Evolutionary conservation across 2,797 vertebrate species (phyloP).

Genomic region (Paguma larvata): DNA sequence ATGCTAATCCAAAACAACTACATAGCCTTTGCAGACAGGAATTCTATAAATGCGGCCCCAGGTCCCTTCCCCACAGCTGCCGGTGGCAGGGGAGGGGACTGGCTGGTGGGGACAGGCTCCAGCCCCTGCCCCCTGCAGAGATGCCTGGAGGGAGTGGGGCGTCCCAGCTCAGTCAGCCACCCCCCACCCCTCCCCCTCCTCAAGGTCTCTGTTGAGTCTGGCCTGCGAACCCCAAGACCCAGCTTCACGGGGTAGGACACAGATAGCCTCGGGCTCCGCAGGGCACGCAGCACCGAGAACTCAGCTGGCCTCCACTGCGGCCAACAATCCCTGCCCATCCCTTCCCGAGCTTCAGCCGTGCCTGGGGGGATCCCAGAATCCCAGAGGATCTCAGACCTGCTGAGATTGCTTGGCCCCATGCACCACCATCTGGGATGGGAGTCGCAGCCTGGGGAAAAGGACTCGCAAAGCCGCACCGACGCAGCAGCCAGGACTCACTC

Average conservation of each 20-base stretch:
- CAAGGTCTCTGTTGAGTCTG: background rate
- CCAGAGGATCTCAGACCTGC: background rate
- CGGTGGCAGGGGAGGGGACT: background rate
- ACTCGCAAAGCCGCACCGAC: background rate
- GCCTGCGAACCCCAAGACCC: background rate
- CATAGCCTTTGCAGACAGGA: conserved; percentile 87
- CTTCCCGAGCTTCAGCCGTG: background rate
- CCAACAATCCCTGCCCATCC: background rate
- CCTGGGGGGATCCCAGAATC: background rate
- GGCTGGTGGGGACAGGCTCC: background rate
- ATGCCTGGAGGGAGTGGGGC: background rate
- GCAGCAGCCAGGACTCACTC: background rate
- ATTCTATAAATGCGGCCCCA: conserved; percentile 87
- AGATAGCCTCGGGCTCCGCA: background rate
- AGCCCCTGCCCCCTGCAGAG: background rate
- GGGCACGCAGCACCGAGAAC: background rate
- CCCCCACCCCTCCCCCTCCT: background rate
- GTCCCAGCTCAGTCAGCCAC: background rate
- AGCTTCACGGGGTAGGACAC: background rate
- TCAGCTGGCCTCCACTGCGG: background rate
- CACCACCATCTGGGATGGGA: background rate
- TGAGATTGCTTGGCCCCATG: background rate
- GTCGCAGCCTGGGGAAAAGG: background rate
- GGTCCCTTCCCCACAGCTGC: conserved; percentile 73
- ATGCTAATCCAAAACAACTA: conserved; percentile 91